Evolutionary conservation across 2,888 invertebrate species (phyloP), one percentile per base, ranked within the genome.

Genomic region (Rotaria sp.): DNA sequence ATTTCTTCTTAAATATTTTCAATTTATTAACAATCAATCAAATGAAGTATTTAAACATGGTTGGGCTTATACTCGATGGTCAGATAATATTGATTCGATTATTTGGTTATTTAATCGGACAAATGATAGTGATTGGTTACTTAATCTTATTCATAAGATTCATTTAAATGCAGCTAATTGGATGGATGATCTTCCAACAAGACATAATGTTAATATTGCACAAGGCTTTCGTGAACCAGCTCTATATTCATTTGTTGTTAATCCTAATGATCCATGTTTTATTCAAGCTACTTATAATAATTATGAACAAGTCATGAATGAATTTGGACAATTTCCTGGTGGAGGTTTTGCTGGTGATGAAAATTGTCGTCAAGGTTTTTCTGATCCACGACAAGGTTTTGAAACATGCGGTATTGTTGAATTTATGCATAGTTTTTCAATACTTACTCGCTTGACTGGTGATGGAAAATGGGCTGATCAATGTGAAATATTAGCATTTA

Each of bases 211-310:
- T 2, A 80, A 80, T 80, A 45, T 80, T n/a, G 24, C 80, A 45
- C 80, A 80, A 45, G 80, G 80, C 10, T 80, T 80, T 80, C 80
- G 80, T 80, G 80, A 80, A 45, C 80, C 80, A 80, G 80, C 80
- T 1, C 13, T 45, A 10, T 80, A 80, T 80, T 80, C 45, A 13
- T 3, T 80, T 24, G 45, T 45, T 45, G 80, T 24, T 41, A 67
- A 67, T 35, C 67, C 67, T 18, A 11, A 26, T n/a, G 80, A 80
- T 80, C 45, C 41, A 24, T 10, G 45, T 45, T 80, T n/a, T 80
- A 3, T 80, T n/a, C 80, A 45, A 45, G 80, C 80, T 11, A 80
- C 26, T 2, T 80, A 80, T n/a, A n/a, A 80, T 10, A 45, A 80
- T n/a, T 80, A 41, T 80, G 26, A 80, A 80, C 45, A 3, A 7